Evolutionary conservation across 2,797 vertebrate species (phyloP).

Genomic region (Poeciliopsis gracilis): DNA sequence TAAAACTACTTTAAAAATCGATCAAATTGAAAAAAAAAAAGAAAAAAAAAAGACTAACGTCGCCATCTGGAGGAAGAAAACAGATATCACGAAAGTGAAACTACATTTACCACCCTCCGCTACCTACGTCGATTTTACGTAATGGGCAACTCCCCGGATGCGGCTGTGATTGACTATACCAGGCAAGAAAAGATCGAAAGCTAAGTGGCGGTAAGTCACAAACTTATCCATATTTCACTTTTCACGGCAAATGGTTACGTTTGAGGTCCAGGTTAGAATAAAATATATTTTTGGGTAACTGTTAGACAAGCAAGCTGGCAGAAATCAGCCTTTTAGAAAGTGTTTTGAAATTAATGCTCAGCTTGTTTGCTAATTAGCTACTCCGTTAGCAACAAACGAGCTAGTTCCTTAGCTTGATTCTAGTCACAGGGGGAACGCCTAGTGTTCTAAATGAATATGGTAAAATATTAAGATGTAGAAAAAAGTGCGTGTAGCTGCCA

Average conservation of each 20-base stretch:
- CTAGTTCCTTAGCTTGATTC: constrained; percentile 80
- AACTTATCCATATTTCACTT: constrained; percentile 43
- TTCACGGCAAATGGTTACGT: background rate
- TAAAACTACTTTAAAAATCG: background rate
- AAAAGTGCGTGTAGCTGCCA: background rate
- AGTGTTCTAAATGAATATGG: constrained; percentile 50
- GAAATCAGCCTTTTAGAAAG: constrained; percentile 7
- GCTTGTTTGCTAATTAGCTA: constrained; percentile 78
- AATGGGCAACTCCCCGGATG: constrained; percentile 81
- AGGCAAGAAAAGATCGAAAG: constrained; percentile 77
- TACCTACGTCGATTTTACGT: constrained; percentile 58
- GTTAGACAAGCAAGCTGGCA: rapidly evolving
- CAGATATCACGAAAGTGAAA: constrained; percentile 16
- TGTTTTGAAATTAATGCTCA: constrained; percentile 52
- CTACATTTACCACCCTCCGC: constrained; percentile 66
- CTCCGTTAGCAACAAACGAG: constrained; percentile 60
- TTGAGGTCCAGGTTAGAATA: background rate
- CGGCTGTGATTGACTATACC: constrained; percentile 80
- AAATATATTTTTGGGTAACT: background rate
- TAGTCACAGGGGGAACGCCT: constrained; percentile 76
- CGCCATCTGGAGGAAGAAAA: constrained; percentile 52
- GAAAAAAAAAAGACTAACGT: constrained; percentile 12
- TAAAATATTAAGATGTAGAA: background rate
- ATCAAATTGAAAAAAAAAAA: background rate
- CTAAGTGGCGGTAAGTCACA: constrained; percentile 81